Evolutionary conservation across 1,140 invertebrate genomes (phyloP), one percentile per base, ranked within the genome.

Genomic region (Drosophila kurseongensis): DNA sequence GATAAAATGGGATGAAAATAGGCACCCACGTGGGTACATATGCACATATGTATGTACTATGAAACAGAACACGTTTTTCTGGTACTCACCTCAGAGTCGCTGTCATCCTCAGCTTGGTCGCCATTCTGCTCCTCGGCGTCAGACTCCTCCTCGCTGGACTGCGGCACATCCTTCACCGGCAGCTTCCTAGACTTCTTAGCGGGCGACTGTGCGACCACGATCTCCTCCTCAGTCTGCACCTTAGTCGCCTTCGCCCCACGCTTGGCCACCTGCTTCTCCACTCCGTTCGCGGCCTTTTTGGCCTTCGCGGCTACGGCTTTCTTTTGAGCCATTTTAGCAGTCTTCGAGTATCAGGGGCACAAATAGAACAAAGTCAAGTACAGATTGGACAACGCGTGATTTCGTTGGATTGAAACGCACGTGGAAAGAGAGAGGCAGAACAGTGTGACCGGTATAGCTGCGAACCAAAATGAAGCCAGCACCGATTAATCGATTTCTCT

Each of bases 101-200:
- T 86, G 36, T 47, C 73, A 12, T 80, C 76, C 23, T 80, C 56
- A 1, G 23, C 38, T 7, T 68, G 55, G 18, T 59, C 32, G 10
- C 27, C 60, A 51, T 54, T 71, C 13, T 74, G 51, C 14, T 73
- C 75, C 23, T 73, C 69, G 18, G 45, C 72, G 1, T 80, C 83
- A 7, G 82, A 85, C 1, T 85, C 79, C 2, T 85, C 72, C 7
- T 86, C 82, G 36, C 69, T 86, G 8, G 60, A 68, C 44, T 47
- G 40, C 8, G 61, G 55, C 4, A 68, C 75, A 12, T 79, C 45
- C 52, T 68, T 27, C 7, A 63, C 51, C 7, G 79, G 82, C 32
- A 68, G 60, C 42, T 67, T 76, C 38, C 57, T 75, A 8, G 38
- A 18, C 41, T 75, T 75, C 14, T 75, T 75, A 5, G 71, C 13